Evolutionary conservation across 2,113 vertebrate species (phyloP).

Genomic region (Willisornis vidua): DNA sequence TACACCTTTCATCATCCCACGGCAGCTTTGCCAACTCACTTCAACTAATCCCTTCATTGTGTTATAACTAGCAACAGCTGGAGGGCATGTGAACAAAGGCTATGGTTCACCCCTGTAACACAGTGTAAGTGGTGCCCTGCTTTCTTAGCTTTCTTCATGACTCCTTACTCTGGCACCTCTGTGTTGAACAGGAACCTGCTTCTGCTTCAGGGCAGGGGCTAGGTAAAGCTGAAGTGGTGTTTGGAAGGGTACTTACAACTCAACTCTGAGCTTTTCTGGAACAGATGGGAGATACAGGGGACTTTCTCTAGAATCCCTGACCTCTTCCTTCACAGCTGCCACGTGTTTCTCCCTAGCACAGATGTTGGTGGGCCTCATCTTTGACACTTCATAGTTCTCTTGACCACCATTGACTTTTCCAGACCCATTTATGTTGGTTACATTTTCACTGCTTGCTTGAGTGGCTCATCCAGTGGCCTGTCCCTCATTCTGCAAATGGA

Average conservation of each 20-base stretch:
- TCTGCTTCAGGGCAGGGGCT: background rate
- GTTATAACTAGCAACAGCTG: constrained; percentile 40
- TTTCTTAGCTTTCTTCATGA: background rate
- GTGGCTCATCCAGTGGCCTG: background rate
- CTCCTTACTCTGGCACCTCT: background rate
- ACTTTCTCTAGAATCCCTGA: background rate
- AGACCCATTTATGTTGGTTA: background rate
- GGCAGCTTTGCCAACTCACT: constrained; percentile 25
- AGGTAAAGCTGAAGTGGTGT: background rate
- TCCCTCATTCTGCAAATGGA: background rate
- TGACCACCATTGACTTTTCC: background rate
- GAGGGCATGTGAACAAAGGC: constrained; percentile 50
- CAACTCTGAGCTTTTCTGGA: background rate
- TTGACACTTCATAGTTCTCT: background rate
- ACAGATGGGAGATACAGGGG: background rate
- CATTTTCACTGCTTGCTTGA: background rate
- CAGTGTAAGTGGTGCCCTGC: background rate
- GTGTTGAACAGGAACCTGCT: background rate
- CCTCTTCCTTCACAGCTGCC: background rate
- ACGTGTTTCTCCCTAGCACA: background rate
- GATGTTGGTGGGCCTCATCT: background rate
- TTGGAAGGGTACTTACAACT: background rate
- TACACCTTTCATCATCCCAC: constrained; percentile 22
- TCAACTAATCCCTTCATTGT: constrained; percentile 47
- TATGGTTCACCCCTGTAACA: background rate